These are phyloP conservation scores for Ceyx melanurus DNA, from an alignment of 2,113 vertebrate species.

Conservation along the genomic window DNA sequence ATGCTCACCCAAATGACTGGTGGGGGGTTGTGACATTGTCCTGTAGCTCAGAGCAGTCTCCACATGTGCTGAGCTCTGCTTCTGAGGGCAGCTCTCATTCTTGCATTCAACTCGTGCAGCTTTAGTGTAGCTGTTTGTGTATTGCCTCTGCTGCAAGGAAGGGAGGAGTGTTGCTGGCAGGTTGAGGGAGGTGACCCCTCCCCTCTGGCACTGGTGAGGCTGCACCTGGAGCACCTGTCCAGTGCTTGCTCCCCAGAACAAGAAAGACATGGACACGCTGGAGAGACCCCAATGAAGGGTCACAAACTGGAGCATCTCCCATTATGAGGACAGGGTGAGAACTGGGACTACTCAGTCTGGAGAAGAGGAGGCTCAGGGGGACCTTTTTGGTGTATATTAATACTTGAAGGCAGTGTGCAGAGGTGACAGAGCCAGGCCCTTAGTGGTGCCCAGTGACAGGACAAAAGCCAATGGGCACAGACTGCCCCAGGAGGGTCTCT, in stretches of 20 bases:
- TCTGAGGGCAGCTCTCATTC: neutral
- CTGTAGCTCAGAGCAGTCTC: fast-evolving
- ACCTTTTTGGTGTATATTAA: neutral
- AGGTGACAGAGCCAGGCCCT: neutral
- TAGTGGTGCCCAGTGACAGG: neutral
- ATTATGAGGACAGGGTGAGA: neutral
- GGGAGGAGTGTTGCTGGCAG: neutral
- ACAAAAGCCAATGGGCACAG: neutral
- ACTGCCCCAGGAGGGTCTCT: neutral
- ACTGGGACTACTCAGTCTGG: neutral
- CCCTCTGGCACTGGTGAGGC: neutral
- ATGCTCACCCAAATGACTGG: neutral
- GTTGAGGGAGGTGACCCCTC: neutral
- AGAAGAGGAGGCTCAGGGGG: neutral
- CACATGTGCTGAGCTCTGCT: neutral
- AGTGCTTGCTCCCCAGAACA: neutral
- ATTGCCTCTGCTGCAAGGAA: neutral
- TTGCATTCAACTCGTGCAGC: neutral
- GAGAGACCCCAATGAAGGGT: neutral
- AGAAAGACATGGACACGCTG: fast-evolving
- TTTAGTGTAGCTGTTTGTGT: neutral
- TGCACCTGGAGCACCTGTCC: neutral
- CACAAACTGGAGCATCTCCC: neutral
- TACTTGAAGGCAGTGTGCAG: neutral
- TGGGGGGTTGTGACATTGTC: fast-evolving